A percentile compares a stretch with the other conserved stretches of the same genome.
These are phyloP conservation scores for Ceuthmochares aereus DNA, from an alignment of 2,113 vertebrate species.

Conservation along the genomic window DNA sequence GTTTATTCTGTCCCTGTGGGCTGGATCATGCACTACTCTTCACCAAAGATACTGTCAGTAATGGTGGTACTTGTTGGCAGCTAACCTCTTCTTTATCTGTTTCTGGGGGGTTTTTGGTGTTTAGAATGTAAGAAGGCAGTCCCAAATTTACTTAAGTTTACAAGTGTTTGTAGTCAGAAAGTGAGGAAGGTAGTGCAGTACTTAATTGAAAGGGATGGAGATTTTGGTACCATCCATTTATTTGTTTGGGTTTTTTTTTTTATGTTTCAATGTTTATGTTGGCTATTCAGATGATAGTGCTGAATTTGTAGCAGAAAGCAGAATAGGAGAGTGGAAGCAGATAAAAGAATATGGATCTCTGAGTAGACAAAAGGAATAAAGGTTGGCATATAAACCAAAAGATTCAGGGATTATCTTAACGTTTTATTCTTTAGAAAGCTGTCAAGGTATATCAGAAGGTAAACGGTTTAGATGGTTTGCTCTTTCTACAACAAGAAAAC, in stretches of 20 bases:
- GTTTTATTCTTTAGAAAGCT: not conserved
- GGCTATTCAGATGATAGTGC: not conserved
- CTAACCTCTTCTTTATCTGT: not conserved
- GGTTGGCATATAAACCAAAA: not conserved
- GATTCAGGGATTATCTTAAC: rapidly evolving
- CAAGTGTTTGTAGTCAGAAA: not conserved
- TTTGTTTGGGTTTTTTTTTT: not conserved
- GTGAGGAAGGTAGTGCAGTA: not conserved
- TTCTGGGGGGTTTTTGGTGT: not conserved
- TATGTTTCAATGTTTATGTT: not conserved
- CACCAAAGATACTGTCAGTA: not conserved
- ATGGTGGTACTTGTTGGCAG: not conserved
- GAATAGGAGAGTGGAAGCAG: not conserved
- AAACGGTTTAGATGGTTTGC: not conserved
- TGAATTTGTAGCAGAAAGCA: not conserved
- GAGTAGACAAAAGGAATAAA: not conserved
- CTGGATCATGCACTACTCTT: not conserved
- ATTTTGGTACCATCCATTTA: not conserved
- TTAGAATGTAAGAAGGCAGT: not conserved
- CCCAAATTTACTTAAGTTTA: not conserved
- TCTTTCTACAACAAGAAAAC: not conserved
- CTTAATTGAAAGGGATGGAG: not conserved
- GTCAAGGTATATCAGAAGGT: not conserved
- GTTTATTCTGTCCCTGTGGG: not conserved
- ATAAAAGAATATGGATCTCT: not conserved